These are phyloP conservation scores for Marcusenius ussheri DNA, from an alignment of 2,113 vertebrate genomes.

Conservation along the genomic window DNA sequence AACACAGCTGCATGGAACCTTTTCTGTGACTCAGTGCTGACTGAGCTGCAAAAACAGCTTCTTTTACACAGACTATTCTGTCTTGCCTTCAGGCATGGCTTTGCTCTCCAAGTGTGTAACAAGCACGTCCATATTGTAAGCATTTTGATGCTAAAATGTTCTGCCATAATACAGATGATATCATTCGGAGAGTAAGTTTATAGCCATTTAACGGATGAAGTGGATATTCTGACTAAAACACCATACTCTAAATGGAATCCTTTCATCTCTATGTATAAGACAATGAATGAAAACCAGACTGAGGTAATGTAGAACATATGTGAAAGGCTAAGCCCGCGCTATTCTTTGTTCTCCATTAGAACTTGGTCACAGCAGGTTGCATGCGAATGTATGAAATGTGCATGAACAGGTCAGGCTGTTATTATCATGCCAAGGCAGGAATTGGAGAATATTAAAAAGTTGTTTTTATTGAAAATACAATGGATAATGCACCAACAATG, in stretches of 20 bases:
- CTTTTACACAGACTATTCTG: not conserved
- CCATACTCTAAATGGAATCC: not conserved
- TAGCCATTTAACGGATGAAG: not conserved
- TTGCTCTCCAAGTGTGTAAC: not conserved
- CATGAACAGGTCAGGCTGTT: not conserved
- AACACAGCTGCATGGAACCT: not conserved
- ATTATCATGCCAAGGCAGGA: not conserved
- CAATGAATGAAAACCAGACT: slow-evolving; percentile 10
- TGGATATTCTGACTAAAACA: not conserved
- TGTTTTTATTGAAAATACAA: not conserved
- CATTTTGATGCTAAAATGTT: not conserved
- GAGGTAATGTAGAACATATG: slow-evolving; percentile 12
- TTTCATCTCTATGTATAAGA: not conserved
- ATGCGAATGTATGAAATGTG: not conserved
- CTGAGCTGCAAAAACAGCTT: not conserved
- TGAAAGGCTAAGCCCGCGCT: not conserved
- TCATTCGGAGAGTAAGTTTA: not conserved
- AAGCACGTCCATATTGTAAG: not conserved
- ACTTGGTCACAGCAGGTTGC: not conserved
- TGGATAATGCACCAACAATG: not conserved
- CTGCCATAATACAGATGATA: not conserved
- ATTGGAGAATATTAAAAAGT: not conserved
- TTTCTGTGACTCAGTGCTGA: not conserved
- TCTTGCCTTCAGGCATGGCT: not conserved
- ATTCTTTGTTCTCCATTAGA: not conserved